A percentile compares a stretch with the other conserved stretches of the same genome.
Evolutionary conservation across 2,888 invertebrate genomes (phyloP).

Genomic region (Dynastes maya): DNA sequence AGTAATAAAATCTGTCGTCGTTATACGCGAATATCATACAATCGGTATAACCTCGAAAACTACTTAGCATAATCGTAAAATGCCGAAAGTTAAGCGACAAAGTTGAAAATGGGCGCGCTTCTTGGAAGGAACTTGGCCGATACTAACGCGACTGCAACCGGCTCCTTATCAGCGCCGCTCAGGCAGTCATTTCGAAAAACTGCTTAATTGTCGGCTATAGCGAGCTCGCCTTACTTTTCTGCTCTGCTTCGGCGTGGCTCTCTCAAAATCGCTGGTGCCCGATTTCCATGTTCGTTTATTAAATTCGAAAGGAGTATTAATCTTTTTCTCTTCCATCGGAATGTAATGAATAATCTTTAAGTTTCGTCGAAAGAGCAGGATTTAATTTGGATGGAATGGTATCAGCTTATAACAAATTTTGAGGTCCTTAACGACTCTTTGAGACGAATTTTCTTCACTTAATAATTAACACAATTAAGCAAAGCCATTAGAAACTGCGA

Average conservation of each 20-base stretch:
- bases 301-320: slow-evolving; percentile 30
- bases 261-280: not conserved
- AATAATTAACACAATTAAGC: too few species aligned
- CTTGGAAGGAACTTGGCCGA: slow-evolving; percentile 12
- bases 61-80: slow-evolving; percentile 43
- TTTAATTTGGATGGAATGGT: too few species aligned
- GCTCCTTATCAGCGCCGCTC: slow-evolving; percentile 55
- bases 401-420: too few species aligned
- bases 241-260: not conserved
- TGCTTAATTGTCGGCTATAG: slow-evolving; percentile 56
- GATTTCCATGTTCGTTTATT: slow-evolving; percentile 11
- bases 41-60: slow-evolving; percentile 29
- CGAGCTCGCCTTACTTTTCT: slow-evolving; percentile 13
- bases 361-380: not conserved
- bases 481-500: too few species aligned
- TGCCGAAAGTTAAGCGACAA: slow-evolving; percentile 23
- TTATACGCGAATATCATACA: not conserved
- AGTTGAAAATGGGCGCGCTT: not conserved
- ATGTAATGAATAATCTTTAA: slow-evolving; percentile 2
- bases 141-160: slow-evolving; percentile 26
- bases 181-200: slow-evolving; percentile 57
- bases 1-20: slow-evolving; percentile 11
- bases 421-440: too few species aligned
- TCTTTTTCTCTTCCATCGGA: not conserved
- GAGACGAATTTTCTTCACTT: too few species aligned